Evolutionary conservation across 2,797 vertebrate genomes (phyloP).

Genomic region (Corythornis leucogaster): DNA sequence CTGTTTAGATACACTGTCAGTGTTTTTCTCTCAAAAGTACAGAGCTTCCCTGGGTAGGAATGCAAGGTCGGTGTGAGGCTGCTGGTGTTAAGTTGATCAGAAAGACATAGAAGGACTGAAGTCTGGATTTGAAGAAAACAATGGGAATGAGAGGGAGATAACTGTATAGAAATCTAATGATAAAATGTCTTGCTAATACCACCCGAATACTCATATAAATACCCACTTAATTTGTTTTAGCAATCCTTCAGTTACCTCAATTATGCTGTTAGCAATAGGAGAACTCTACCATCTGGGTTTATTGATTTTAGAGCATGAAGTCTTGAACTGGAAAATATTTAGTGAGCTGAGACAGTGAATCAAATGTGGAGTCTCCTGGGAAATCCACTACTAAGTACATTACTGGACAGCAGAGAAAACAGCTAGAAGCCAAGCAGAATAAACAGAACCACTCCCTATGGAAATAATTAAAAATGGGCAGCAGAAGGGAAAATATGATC

Average conservation of each 20-base stretch:
- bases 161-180: not conserved
- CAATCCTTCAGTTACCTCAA: not conserved
- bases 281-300: not conserved
- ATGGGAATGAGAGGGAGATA: not conserved
- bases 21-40: not conserved
- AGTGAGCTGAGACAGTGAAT: constrained; percentile 12
- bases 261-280: not conserved
- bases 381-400: constrained; percentile 29
- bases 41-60: not conserved
- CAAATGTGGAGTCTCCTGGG: not conserved
- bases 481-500: not conserved
- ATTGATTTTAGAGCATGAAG: constrained; percentile 1
- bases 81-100: not conserved
- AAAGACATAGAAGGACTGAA: not conserved
- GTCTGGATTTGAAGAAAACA: not conserved
- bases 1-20: not conserved
- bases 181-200: not conserved
- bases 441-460: not conserved
- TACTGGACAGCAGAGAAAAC: constrained; percentile 10
- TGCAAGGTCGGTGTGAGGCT: not conserved
- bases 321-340: constrained; percentile 3
- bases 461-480: constrained; percentile 26
- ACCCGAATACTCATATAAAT: not conserved
- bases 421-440: constrained; percentile 11
- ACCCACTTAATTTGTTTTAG: not conserved